A percentile compares a stretch with the other conserved stretches of the same genome.
These are phyloP conservation scores for Todus mexicanus DNA, from an alignment of 2,797 vertebrate genomes.

Conservation along the genomic window DNA sequence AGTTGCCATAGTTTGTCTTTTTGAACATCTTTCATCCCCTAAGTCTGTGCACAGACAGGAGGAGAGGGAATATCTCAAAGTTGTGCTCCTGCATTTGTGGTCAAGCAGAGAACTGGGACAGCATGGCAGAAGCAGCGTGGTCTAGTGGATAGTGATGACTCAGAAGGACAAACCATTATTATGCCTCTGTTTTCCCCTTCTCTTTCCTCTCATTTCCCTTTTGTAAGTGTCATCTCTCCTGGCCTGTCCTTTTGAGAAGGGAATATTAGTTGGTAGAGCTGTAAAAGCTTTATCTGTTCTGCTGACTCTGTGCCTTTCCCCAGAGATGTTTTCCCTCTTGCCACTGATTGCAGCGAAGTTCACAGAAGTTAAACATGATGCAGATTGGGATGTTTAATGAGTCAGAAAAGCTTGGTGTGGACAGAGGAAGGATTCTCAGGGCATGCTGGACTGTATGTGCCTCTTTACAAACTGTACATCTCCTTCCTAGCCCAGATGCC, in stretches of 20 bases:
- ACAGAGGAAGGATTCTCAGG: not conserved
- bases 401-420: conserved; percentile 6
- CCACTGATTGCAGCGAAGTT: conserved; percentile 7
- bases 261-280: not conserved
- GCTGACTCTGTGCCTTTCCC: conserved; percentile 21
- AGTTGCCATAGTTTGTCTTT: not conserved
- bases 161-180: not conserved
- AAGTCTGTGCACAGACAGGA: not conserved
- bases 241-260: not conserved
- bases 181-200: not conserved
- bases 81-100: not conserved
- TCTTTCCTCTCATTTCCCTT: not conserved
- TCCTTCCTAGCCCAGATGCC: not conserved
- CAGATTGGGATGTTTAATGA: conserved; percentile 34
- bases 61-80: not conserved
- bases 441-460: not conserved
- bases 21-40: not conserved
- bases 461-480: not conserved
- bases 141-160: not conserved
- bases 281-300: not conserved
- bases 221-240: not conserved
- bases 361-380: conserved; percentile 8
- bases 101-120: not conserved
- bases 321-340: not conserved
- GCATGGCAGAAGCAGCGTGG: not conserved